Conservation (phyloP, 1,140 invertebrate genomes). For the Microplitis mediator region DNA sequence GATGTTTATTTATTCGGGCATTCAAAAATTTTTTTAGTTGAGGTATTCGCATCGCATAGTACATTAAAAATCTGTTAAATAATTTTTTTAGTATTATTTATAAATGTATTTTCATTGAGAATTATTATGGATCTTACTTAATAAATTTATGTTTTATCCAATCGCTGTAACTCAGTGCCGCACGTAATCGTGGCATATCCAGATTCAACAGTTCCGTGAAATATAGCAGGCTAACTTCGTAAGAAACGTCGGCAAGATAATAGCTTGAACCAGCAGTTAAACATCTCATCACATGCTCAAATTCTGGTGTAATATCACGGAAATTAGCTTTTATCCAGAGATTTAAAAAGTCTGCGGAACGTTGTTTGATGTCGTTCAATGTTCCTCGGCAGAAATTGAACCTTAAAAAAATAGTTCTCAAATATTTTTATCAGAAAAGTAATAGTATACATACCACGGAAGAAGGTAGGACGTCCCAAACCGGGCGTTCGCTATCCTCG, state of each 20-base stretch:
- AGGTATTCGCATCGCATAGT: not conserved
- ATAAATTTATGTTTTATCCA: slow-evolving; percentile 33
- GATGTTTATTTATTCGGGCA: not conserved
- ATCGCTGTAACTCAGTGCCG: slow-evolving; percentile 39
- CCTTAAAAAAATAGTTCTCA: slow-evolving; percentile 24
- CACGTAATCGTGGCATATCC: slow-evolving; percentile 43
- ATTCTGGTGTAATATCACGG: slow-evolving; percentile 45
- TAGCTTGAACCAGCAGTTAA: slow-evolving; percentile 47
- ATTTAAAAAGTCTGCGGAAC: slow-evolving; percentile 54
- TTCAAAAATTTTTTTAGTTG: slow-evolving; percentile 7
- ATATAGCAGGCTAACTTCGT: slow-evolving; percentile 46
- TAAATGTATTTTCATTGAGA: too few relatives aligned
- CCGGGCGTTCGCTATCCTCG: too few relatives aligned
- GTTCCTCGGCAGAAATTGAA: slow-evolving; percentile 66
- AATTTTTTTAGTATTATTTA: too few relatives aligned
- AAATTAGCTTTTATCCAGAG: slow-evolving; percentile 54
- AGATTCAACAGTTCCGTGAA: slow-evolving; percentile 46
- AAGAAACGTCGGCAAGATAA: slow-evolving; percentile 46
- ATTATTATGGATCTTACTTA: slow-evolving; percentile 28
- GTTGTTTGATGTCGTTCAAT: slow-evolving; percentile 51
- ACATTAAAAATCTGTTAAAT: slow-evolving; percentile 9
- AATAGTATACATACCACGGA: too few relatives aligned
- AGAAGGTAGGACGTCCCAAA: too few relatives aligned
- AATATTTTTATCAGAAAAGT: too few relatives aligned
- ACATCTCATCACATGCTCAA: slow-evolving; percentile 60